These are phyloP conservation scores for Tragelaphus oryx DNA, from an alignment of 2,797 vertebrate genomes.

Conservation along the genomic window DNA sequence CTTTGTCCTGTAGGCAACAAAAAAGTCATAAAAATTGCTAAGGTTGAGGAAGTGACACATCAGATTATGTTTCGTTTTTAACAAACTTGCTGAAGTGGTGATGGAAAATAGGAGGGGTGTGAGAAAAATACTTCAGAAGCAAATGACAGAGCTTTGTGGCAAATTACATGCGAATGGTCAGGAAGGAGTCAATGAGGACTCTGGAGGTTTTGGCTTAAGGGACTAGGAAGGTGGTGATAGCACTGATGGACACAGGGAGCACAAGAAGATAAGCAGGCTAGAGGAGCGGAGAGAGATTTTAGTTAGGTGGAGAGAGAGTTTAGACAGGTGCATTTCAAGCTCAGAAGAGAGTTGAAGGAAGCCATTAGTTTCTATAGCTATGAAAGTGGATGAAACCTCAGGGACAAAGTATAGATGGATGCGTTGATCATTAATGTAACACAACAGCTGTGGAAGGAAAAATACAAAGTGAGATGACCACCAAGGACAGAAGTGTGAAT, in stretches of 20 bases:
- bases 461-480: not conserved
- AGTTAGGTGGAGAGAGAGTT: not conserved
- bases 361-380: not conserved
- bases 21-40: conserved; percentile 38
- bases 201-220: not conserved
- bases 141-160: not conserved
- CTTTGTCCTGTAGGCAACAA: not conserved
- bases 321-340: not conserved
- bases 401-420: not conserved
- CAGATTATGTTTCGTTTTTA: not conserved
- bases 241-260: not conserved
- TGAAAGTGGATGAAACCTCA: not conserved
- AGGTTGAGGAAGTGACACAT: not conserved
- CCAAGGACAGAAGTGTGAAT: not conserved
- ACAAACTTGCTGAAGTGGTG: not conserved
- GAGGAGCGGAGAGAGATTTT: not conserved
- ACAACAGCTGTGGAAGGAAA: not conserved
- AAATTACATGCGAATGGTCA: not conserved
- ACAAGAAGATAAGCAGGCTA: not conserved
- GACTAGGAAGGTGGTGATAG: not conserved
- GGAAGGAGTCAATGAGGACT: not conserved
- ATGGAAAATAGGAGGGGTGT: not conserved
- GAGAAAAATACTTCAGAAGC: not conserved
- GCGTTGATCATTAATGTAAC: not conserved
- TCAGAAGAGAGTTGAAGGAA: not conserved